Conservation (phyloP, 1,140 invertebrate species). For the Heliconius nattereri region DNA sequence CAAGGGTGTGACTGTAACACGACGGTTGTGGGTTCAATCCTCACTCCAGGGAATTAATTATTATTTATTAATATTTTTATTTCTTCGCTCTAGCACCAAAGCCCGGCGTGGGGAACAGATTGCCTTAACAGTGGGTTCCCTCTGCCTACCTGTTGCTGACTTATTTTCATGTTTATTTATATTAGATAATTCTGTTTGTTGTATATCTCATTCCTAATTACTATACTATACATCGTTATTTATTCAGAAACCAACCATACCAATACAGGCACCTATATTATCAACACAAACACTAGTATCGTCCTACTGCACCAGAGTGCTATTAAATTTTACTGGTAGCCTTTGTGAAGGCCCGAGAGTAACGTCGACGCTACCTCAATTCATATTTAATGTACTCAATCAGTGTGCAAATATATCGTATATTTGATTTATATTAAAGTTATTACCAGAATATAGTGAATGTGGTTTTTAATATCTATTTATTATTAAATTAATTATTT, state of each 20-base stretch:
- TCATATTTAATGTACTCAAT: slow-evolving; percentile 1
- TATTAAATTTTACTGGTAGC: background rate
- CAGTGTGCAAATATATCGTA: background rate
- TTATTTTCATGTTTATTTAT: background rate
- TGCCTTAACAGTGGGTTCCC: no score
- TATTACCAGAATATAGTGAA: no score
- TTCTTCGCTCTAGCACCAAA: no score
- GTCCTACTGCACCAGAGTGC: background rate
- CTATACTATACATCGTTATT: background rate
- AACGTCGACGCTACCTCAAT: background rate
- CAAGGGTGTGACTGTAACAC: no score
- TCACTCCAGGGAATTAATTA: no score
- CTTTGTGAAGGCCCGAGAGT: background rate
- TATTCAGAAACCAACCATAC: background rate
- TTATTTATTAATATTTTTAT: no score
- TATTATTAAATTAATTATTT: no score
- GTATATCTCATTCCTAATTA: no score
- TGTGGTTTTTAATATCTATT: no score
- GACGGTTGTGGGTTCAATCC: no score
- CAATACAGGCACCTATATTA: background rate
- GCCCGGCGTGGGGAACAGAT: no score
- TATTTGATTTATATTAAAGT: background rate
- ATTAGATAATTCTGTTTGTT: background rate
- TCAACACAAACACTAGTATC: background rate
- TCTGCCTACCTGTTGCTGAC: no score